These are phyloP conservation scores for Argyrosomus regius DNA, from an alignment of 2,797 vertebrate species.

Conservation along the genomic window DNA sequence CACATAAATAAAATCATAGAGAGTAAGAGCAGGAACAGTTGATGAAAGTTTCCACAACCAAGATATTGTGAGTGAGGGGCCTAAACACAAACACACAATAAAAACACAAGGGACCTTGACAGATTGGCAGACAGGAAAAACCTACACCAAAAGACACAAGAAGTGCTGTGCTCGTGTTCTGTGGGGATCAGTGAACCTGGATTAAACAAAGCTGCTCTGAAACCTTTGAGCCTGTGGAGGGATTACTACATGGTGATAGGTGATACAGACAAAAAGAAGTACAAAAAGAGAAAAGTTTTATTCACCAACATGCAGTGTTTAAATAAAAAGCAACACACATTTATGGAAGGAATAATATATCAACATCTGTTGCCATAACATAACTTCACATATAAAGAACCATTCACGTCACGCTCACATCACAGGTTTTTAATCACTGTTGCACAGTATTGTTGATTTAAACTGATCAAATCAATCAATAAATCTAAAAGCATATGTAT, in stretches of 20 bases:
- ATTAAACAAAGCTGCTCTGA: conserved; percentile 25
- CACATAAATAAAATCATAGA: conserved; percentile 12
- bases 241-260: background rate
- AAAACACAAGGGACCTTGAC: background rate
- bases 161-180: background rate
- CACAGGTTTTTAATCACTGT: background rate
- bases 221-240: background rate
- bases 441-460: no score
- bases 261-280: background rate
- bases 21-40: background rate
- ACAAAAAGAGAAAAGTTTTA: background rate
- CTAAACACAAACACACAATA: background rate
- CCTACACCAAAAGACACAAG: background rate
- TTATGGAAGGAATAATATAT: background rate
- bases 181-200: conserved; percentile 8
- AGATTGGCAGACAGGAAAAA: conserved; percentile 3
- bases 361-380: no score
- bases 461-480: no score
- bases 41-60: background rate
- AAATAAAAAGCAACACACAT: conserved; percentile 4
- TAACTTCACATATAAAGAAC: background rate
- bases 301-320: background rate
- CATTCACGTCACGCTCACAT: background rate
- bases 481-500: no score
- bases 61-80: background rate